A percentile compares a stretch with the other conserved stretches of the same genome.
phyloP scores from a whole-genome alignment of 2,888 invertebrate genomes.

The Synanthedon formicaeformis region DNA sequence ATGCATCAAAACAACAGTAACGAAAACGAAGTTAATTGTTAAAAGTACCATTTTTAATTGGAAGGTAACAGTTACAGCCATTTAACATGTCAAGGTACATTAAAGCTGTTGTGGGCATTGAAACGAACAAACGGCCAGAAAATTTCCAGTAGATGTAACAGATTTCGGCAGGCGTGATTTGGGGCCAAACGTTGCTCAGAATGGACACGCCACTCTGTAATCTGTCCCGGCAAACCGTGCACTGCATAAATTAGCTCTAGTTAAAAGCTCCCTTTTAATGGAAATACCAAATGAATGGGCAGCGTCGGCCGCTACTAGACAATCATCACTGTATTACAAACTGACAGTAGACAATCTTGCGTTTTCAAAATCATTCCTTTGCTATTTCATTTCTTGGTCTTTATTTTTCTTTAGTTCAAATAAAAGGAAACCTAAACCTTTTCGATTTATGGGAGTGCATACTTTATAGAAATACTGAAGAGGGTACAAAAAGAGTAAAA shows the following conservation, averaged over 20 bases:
- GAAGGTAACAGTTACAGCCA: too few relatives aligned
- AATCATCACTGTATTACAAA: background rate
- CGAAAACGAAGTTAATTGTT: too few relatives aligned
- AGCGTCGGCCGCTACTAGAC: conserved; percentile 10
- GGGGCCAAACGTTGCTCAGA: conserved; percentile 30
- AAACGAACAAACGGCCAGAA: conserved; percentile 36
- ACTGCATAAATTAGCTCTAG: conserved; percentile 63
- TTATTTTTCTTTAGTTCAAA: too few relatives aligned
- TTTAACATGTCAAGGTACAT: too few relatives aligned
- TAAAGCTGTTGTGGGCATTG: conserved; percentile 7
- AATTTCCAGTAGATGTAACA: conserved; percentile 37
- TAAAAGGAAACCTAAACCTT: too few relatives aligned
- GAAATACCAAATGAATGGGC: conserved; percentile 60
- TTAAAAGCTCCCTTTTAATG: conserved; percentile 66
- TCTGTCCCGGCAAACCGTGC: conserved; percentile 58
- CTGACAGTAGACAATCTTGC: background rate
- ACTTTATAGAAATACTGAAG: too few relatives aligned
- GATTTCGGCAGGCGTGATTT: conserved; percentile 44
- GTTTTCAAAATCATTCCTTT: too few relatives aligned
- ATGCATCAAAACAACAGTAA: too few relatives aligned
- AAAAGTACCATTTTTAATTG: too few relatives aligned
- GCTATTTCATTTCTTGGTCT: too few relatives aligned
- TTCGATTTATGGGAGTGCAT: too few relatives aligned
- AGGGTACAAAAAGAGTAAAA: too few relatives aligned
- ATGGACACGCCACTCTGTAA: conserved; percentile 56